A percentile compares a stretch with the other conserved stretches of the same genome.
These are phyloP conservation scores for Pissodes strobi DNA, from an alignment of 1,140 invertebrate genomes.

Conservation along the genomic window DNA sequence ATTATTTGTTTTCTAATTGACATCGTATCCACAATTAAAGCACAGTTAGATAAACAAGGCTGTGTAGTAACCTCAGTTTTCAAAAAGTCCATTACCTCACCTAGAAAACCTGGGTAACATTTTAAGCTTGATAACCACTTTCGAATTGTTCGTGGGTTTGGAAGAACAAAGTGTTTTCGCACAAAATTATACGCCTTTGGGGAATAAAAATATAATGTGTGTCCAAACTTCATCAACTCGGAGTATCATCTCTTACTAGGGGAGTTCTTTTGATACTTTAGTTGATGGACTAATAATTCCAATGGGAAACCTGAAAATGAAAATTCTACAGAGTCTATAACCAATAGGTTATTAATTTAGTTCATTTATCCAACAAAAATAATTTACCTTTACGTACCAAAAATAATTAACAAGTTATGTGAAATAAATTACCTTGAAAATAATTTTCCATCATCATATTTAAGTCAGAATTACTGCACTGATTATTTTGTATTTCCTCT, in stretches of 20 bases:
- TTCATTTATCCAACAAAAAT: neutral
- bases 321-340: too few relatives aligned
- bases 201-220: too few relatives aligned
- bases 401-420: too few relatives aligned
- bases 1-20: constrained; percentile 36
- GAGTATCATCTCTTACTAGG: constrained; percentile 33
- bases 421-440: constrained; percentile 20
- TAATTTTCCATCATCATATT: constrained; percentile 3
- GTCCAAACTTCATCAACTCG: constrained; percentile 38
- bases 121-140: constrained; percentile 24
- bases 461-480: neutral
- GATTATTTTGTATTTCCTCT: neutral
- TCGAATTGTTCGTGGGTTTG: constrained; percentile 26
- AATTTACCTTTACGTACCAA: too few relatives aligned
- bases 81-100: constrained; percentile 33
- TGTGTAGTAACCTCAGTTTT: constrained; percentile 5
- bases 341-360: too few relatives aligned
- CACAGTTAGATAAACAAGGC: constrained; percentile 32
- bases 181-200: constrained; percentile 39
- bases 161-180: constrained; percentile 42
- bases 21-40: constrained; percentile 44
- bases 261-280: constrained; percentile 25
- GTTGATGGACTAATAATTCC: constrained; percentile 29
- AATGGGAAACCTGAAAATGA: constrained; percentile 33
- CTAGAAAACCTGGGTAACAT: constrained; percentile 25